A percentile compares a stretch with the other conserved stretches of the same genome.
Conservation (phyloP, 2,797 vertebrate genomes). For the Allobates femoralis region DNA sequence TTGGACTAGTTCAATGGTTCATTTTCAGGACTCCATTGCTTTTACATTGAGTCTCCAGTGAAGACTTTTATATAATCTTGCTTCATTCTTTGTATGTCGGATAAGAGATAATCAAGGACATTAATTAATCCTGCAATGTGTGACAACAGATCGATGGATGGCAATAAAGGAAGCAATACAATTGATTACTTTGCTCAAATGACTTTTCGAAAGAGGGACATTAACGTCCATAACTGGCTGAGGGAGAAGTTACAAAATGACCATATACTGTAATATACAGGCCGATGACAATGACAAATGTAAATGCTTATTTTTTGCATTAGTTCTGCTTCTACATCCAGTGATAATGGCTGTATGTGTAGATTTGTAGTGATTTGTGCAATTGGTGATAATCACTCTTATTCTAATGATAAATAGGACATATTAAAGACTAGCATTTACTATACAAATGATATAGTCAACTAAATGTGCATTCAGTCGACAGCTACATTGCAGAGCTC, state of each 20-base stretch:
- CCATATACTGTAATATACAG: neutral
- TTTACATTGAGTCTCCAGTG: neutral
- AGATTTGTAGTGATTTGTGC: neutral
- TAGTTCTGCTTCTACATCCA: neutral
- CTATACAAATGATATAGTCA: no score
- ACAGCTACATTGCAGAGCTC: neutral
- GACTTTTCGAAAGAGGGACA: neutral
- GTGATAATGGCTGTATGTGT: neutral
- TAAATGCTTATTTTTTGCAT: neutral
- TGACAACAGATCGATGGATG: no score
- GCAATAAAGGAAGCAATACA: neutral
- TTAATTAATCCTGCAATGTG: neutral
- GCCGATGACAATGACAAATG: no score
- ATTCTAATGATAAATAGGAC: neutral
- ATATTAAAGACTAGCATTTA: no score
- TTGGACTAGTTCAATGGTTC: neutral
- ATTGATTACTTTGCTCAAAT: neutral
- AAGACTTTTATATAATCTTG: neutral
- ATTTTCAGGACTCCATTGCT: neutral
- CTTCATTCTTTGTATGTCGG: neutral
- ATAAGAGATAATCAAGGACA: neutral
- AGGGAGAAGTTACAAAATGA: neutral
- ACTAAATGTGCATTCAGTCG: neutral
- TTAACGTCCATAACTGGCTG: neutral
- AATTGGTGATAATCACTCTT: neutral